Conservation (phyloP, 1,140 invertebrate genomes). For the Bactericera cockerelli region DNA sequence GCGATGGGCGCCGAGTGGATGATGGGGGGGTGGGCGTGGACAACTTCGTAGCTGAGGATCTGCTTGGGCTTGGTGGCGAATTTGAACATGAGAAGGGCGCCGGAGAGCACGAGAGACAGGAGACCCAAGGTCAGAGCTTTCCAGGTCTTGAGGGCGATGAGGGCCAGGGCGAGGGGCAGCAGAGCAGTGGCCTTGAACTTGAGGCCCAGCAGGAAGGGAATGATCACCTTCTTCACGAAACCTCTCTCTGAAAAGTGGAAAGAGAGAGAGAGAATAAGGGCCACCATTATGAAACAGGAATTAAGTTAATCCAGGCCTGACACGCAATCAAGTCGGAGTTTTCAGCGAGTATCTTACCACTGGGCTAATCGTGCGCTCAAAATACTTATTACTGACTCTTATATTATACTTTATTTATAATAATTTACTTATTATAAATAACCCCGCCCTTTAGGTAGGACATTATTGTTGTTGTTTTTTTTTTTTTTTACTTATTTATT, state of each 20-base stretch:
- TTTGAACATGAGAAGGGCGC: slow-evolving; percentile 68
- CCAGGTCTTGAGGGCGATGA: slow-evolving; percentile 74
- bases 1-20: background rate
- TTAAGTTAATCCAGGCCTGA: no score
- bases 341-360: no score
- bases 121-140: slow-evolving; percentile 68
- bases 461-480: no score
- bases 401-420: no score
- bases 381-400: no score
- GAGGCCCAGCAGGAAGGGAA: slow-evolving; percentile 65
- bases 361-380: no score
- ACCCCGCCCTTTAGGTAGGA: no score
- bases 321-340: no score
- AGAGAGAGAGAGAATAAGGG: slow-evolving; percentile 13
- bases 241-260: slow-evolving; percentile 41
- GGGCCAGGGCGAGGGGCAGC: slow-evolving; percentile 56
- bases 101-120: slow-evolving; percentile 48
- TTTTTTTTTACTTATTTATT: no score
- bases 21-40: slow-evolving; percentile 33
- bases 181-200: slow-evolving; percentile 70
- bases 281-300: no score
- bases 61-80: slow-evolving; percentile 59
- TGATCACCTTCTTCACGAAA: slow-evolving; percentile 64
- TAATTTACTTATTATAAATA: no score
- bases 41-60: slow-evolving; percentile 62